phyloP scores from a whole-genome alignment of 1,140 invertebrate genomes.

The Eupristina koningsbergeri region DNA sequence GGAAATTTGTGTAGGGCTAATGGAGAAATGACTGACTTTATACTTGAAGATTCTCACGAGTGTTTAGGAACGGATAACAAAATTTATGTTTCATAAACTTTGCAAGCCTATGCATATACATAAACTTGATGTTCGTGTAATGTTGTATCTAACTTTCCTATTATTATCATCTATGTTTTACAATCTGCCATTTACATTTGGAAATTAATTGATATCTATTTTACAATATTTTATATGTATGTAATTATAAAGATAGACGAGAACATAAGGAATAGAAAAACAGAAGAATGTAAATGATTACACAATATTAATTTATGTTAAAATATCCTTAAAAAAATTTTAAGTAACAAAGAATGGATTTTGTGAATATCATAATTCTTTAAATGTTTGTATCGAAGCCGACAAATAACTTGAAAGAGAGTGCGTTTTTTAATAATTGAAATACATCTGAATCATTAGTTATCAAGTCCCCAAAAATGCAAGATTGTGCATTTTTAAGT shows the following conservation, averaged over 20 bases:
- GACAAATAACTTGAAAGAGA: too few relatives aligned
- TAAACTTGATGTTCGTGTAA: too few relatives aligned
- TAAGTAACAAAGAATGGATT: too few relatives aligned
- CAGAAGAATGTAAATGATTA: too few relatives aligned
- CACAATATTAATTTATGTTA: too few relatives aligned
- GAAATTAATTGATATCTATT: background rate
- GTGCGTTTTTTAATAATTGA: background rate
- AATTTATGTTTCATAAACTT: background rate
- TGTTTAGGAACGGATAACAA: background rate
- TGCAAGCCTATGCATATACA: background rate
- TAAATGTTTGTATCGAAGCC: too few relatives aligned
- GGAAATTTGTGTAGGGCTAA: background rate
- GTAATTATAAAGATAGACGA: background rate
- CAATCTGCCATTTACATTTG: too few relatives aligned
- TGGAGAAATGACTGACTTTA: background rate
- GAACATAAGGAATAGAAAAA: too few relatives aligned
- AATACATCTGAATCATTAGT: background rate
- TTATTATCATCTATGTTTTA: background rate
- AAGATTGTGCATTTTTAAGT: background rate
- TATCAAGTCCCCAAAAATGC: background rate
- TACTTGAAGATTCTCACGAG: background rate
- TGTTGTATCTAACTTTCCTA: background rate
- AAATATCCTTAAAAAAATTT: too few relatives aligned
- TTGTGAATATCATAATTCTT: too few relatives aligned
- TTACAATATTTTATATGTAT: background rate